Evolutionary conservation across 1,140 invertebrate species (phyloP).

Genomic region (Gryon sp.): DNA sequence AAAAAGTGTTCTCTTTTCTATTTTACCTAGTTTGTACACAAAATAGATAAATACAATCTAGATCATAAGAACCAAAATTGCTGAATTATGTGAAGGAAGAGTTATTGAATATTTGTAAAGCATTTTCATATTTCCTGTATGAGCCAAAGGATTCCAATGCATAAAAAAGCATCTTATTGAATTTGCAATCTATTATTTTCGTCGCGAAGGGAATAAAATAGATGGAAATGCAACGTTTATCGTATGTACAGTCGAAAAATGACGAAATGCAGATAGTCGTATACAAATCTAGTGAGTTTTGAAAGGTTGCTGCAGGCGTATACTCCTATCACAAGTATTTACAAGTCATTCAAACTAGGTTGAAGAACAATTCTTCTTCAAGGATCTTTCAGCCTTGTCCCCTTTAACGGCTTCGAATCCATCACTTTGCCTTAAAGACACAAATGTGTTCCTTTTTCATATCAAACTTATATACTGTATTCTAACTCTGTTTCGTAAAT

Average conservation of each 20-base stretch:
- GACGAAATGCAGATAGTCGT: conserved; percentile 45
- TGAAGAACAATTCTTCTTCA: conserved; percentile 73
- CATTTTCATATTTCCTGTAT: conserved; percentile 31
- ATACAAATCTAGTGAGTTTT: conserved; percentile 46
- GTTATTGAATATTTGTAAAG: conserved; percentile 41
- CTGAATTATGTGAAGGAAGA: conserved; percentile 6
- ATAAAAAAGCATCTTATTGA: conserved; percentile 40
- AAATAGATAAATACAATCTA: too few relatives aligned
- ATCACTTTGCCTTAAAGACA: conserved; percentile 1
- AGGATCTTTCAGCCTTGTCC: conserved; percentile 70
- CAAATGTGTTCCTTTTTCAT: too few relatives aligned
- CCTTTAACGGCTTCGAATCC: conserved; percentile 50
- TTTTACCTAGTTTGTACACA: too few relatives aligned
- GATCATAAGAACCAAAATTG: conserved; percentile 15
- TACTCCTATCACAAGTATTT: conserved; percentile 51
- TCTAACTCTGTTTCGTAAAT: too few relatives aligned
- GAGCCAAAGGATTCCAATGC: conserved; percentile 43
- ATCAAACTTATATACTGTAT: too few relatives aligned
- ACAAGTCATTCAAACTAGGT: conserved; percentile 65
- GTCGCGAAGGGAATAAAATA: conserved; percentile 47
- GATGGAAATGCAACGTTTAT: conserved; percentile 52
- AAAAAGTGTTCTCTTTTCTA: too few relatives aligned
- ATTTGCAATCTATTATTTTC: conserved; percentile 54
- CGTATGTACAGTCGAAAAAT: conserved; percentile 35
- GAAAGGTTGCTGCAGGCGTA: conserved; percentile 57